Evolutionary conservation across 2,113 vertebrate species (phyloP).

Genomic region (Pituophis catenifer): DNA sequence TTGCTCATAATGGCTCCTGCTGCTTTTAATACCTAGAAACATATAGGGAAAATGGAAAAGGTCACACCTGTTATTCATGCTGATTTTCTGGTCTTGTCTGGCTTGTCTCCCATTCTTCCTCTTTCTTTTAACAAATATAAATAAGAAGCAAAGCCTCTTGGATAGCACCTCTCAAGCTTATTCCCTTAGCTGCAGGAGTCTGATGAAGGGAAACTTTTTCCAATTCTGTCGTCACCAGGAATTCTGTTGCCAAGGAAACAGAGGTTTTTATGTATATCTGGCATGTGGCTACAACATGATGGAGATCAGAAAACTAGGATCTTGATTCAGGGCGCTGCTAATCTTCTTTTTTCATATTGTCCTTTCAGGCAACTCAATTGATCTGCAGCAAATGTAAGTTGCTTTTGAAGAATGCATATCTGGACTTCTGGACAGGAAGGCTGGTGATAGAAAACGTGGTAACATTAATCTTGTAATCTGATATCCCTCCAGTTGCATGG

Average conservation of each 20-base stretch:
- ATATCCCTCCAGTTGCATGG: neutral
- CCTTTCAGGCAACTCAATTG: neutral
- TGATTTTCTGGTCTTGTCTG: slow-evolving; percentile 11
- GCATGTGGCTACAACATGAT: slow-evolving; percentile 51
- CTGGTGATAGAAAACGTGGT: neutral
- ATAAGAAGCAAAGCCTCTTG: slow-evolving; percentile 58
- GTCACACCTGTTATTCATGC: neutral
- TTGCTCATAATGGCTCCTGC: neutral
- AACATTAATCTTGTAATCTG: neutral
- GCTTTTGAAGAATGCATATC: neutral
- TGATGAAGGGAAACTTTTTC: slow-evolving; percentile 75
- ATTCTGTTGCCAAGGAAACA: slow-evolving; percentile 74
- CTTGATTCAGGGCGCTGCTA: neutral
- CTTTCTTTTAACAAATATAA: slow-evolving; percentile 62
- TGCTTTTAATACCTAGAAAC: slow-evolving; percentile 6
- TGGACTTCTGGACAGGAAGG: neutral
- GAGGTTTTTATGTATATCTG: slow-evolving; percentile 62
- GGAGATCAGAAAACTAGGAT: slow-evolving; percentile 42
- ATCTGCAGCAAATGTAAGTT: no score
- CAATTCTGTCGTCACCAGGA: slow-evolving; percentile 59
- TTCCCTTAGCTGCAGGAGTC: slow-evolving; percentile 70
- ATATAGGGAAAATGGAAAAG: neutral
- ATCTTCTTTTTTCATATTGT: neutral
- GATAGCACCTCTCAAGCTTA: slow-evolving; percentile 67
- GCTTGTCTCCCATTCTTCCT: slow-evolving; percentile 2